phyloP scores from a whole-genome alignment of 2,888 invertebrate species.

The Mesodorylaimus sp. region DNA sequence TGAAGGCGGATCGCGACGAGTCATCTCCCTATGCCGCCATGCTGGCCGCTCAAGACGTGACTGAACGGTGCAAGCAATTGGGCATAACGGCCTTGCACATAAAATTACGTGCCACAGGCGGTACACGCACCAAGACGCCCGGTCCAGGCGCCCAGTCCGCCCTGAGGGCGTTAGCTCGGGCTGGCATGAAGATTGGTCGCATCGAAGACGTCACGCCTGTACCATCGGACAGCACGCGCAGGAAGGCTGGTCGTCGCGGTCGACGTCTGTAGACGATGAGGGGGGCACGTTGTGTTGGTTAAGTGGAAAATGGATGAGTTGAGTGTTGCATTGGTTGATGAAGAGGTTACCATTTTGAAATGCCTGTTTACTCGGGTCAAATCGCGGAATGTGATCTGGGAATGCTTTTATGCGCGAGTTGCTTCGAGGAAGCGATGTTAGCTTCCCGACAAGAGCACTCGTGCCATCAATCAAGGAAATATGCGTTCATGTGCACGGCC shows the following conservation, averaged over 20 bases:
- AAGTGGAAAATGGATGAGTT: too few species aligned
- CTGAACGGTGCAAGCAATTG: slow-evolving; percentile 78
- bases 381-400: too few species aligned
- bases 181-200: slow-evolving; percentile 97
- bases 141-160: slow-evolving; percentile 90
- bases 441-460: too few species aligned
- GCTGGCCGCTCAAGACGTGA: slow-evolving; percentile 99
- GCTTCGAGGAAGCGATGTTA: too few species aligned
- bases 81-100: slow-evolving; percentile 97
- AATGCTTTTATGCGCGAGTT: too few species aligned
- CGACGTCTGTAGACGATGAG: slow-evolving; percentile 97
- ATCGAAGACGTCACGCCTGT: slow-evolving; percentile 97
- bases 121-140: slow-evolving; percentile 36
- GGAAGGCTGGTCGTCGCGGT: slow-evolving; percentile 99
- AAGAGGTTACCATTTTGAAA: too few species aligned
- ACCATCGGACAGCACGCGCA: slow-evolving; percentile 93
- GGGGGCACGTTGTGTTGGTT: too few species aligned
- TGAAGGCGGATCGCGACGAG: slow-evolving; percentile 98
- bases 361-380: too few species aligned
- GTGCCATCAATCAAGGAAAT: too few species aligned
- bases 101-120: slow-evolving; percentile 91
- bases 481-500: too few species aligned
- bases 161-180: slow-evolving; percentile 86
- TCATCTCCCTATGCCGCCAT: slow-evolving; percentile 99
- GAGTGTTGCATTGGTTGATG: too few species aligned